A percentile compares a stretch with the other conserved stretches of the same genome.
Conservation (phyloP, 2,888 invertebrate genomes). For the Petrolisthes cinctipes region DNA sequence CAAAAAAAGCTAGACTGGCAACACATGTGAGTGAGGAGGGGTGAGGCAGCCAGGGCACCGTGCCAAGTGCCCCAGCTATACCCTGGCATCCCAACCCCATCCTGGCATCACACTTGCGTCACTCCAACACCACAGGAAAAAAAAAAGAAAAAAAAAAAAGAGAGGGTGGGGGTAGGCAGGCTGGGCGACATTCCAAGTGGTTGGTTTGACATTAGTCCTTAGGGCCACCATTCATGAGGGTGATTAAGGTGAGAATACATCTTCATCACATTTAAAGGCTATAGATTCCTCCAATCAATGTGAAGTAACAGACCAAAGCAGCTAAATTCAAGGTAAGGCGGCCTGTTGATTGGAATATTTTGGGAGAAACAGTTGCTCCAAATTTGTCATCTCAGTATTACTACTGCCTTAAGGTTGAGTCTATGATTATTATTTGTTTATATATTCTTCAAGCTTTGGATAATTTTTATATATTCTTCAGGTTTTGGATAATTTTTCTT, state of each 20-base stretch:
- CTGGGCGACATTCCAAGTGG: not conserved
- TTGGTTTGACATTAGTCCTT: not conserved
- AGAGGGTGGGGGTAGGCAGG: not conserved
- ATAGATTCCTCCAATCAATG: not conserved
- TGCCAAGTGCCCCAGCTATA: constrained; percentile 41
- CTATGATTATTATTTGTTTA: too few relatives aligned
- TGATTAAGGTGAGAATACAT: not conserved
- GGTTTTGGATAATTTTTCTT: too few relatives aligned
- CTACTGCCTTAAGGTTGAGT: too few relatives aligned
- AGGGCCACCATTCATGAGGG: not conserved
- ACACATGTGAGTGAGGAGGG: constrained; percentile 2
- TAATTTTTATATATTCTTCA: too few relatives aligned
- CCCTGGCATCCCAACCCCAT: constrained; percentile 39
- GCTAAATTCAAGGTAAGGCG: too few relatives aligned
- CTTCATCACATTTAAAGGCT: not conserved
- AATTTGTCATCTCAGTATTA: too few relatives aligned
- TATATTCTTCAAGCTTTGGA: too few relatives aligned
- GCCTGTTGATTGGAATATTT: too few relatives aligned
- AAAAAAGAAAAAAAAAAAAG: constrained; percentile 7
- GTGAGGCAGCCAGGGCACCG: constrained; percentile 22
- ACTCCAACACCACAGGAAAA: constrained; percentile 15
- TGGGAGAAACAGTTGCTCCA: too few relatives aligned
- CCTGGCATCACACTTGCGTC: constrained; percentile 55
- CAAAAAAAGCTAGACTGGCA: not conserved
- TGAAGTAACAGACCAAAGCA: too few relatives aligned